Evolutionary conservation across 2,797 vertebrate species (phyloP).

Genomic region (Meda fulgida): DNA sequence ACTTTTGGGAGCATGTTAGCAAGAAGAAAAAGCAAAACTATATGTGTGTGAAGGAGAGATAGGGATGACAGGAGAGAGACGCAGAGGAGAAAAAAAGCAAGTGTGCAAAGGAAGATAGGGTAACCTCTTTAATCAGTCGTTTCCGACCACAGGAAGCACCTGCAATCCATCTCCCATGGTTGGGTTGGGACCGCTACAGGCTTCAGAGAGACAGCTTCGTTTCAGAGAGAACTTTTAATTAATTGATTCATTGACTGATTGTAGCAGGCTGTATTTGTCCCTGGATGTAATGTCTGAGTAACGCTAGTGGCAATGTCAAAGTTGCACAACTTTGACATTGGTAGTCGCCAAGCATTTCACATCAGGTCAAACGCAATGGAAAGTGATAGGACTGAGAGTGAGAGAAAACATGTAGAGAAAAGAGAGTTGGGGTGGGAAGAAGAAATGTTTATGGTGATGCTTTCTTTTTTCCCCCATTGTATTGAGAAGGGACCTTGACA

Average conservation of each 20-base stretch:
- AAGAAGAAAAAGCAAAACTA: slow-evolving; percentile 10
- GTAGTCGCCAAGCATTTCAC: background rate
- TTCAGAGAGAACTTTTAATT: slow-evolving; percentile 71
- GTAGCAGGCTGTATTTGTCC: slow-evolving; percentile 69
- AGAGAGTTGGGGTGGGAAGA: background rate
- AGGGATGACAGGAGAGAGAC: slow-evolving; percentile 19
- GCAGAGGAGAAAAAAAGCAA: slow-evolving; percentile 40
- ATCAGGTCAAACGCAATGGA: slow-evolving; percentile 31
- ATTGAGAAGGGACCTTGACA: background rate
- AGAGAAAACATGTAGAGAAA: background rate
- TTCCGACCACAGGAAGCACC: slow-evolving; percentile 72
- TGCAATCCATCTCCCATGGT: slow-evolving; percentile 71
- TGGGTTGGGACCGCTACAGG: slow-evolving; percentile 63
- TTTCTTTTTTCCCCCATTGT: background rate
- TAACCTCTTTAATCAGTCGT: slow-evolving; percentile 67
- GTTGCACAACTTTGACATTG: slow-evolving; percentile 13
- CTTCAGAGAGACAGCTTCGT: slow-evolving; percentile 68
- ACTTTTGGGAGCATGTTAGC: slow-evolving; percentile 19
- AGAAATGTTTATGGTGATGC: slow-evolving; percentile 8
- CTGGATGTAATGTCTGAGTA: slow-evolving; percentile 63
- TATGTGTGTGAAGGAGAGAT: slow-evolving; percentile 12
- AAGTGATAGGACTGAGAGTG: slow-evolving; percentile 9
- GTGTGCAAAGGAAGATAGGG: slow-evolving; percentile 56
- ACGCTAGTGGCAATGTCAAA: slow-evolving; percentile 66
- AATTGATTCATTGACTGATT: slow-evolving; percentile 74